phyloP scores from a whole-genome alignment of 2,113 vertebrate species.

The Nannospalax galili region DNA sequence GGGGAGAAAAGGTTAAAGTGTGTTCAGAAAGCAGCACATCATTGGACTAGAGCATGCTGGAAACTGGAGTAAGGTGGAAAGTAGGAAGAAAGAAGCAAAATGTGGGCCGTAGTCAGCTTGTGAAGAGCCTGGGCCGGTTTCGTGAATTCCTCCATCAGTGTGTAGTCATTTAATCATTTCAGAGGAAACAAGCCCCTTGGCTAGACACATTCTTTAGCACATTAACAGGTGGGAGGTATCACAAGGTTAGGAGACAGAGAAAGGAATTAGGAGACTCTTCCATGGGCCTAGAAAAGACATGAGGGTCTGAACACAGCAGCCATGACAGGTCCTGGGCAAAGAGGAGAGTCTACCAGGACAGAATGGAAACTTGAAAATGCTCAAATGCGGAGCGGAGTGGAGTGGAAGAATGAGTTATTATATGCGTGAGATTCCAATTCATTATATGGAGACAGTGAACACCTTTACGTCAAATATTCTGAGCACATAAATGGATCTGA shows the following conservation, averaged over 20 bases:
- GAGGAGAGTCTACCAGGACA: background rate
- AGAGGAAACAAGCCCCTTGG: background rate
- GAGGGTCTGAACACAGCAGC: background rate
- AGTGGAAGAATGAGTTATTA: background rate
- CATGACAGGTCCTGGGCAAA: background rate
- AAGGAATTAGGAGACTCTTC: background rate
- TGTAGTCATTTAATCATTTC: background rate
- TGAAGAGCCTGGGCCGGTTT: background rate
- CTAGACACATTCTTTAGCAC: slow-evolving; percentile 10
- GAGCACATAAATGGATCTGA: background rate
- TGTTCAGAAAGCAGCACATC: background rate
- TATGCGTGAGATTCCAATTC: background rate
- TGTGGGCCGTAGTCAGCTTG: background rate
- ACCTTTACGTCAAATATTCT: background rate
- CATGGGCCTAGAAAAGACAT: background rate
- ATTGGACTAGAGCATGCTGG: background rate
- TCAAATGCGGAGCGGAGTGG: background rate
- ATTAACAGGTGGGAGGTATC: background rate
- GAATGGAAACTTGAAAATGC: background rate
- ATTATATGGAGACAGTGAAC: background rate
- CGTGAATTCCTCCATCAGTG: background rate
- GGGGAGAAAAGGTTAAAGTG: background rate
- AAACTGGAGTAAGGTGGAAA: background rate
- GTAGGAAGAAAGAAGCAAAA: background rate
- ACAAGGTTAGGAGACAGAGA: background rate